phyloP scores from a whole-genome alignment of 37 sponge, comb jelly and placozoan species.

The Lycopodina hypogea region DNA sequence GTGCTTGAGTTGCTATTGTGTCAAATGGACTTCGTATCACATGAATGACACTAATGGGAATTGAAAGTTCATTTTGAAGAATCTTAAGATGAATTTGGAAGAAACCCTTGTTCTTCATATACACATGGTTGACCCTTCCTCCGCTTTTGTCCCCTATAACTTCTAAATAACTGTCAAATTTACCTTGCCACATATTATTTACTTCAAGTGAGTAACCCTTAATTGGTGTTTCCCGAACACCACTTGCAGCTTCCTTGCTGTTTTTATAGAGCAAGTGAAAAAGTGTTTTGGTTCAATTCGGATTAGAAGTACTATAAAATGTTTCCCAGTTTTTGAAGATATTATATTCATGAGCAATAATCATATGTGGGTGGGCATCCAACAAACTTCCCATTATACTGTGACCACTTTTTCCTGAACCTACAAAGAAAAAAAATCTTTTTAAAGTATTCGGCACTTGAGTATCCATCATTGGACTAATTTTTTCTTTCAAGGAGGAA shows the following conservation, averaged over 20 bases:
- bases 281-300: not conserved
- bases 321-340: too few species aligned
- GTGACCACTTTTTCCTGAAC: too few species aligned
- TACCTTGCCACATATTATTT: not conserved
- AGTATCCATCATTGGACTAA: too few species aligned
- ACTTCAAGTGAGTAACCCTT: not conserved
- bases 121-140: not conserved
- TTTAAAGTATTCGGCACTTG: too few species aligned
- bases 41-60: not conserved
- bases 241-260: not conserved
- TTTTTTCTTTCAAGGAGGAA: too few species aligned
- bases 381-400: too few species aligned
- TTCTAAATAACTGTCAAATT: not conserved
- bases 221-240: not conserved
- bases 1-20: not conserved
- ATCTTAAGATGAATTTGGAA: not conserved
- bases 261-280: not conserved
- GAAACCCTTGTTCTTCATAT: not conserved
- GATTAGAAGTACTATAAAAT: too few species aligned
- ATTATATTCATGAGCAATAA: too few species aligned
- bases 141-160: not conserved
- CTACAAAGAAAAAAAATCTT: too few species aligned
- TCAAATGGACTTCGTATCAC: conserved; percentile 9
- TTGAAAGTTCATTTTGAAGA: not conserved
- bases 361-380: too few species aligned